Evolutionary conservation across 2,888 invertebrate species (phyloP), one percentile per base, ranked within the genome.

Genomic region (Hyposoter didymator): DNA sequence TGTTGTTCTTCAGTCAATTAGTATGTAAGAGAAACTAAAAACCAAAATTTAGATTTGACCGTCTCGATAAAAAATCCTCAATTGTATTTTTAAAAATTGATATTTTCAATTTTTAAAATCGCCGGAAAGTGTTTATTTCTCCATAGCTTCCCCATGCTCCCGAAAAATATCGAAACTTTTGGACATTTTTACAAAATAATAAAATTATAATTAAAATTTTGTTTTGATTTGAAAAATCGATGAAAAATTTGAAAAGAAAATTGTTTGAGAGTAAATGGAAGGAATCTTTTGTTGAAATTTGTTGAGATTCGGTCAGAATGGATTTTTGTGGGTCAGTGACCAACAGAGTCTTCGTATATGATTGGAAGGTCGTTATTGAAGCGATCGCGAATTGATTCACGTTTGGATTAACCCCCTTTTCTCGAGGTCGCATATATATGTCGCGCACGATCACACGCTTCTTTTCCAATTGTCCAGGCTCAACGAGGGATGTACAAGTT

Each of bases 401-500:
- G 55, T 73, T 67, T 28, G 67, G 32, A 73, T 81, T 22, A 73
- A 74, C 55, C 59, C 59, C 49, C 6, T 62, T 75, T 74, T 70
- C 62, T 45, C 62, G 14, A 12, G 12, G 39, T 19, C 32, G 12
- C 14, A 22, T 69, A 55, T 78, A 69, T 59, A 72, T 49, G 28
- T 39, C 7, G n/a, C 28, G 49, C 7, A 12, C 28, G 49, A 32
- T 35, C 49, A 49, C 59, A 47, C 85, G 66, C 64, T 85, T 85
- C 76, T 80, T 83, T 80, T 80, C 62, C 85, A 78, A 85, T 85
- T 80, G 85, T 85, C 79, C 59, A 79, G 80, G 67, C 73, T 76
- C 83, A 85, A 83, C 85, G 83, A 78, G 79, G 85, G 72, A 76
- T 80, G 85, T 83, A 76, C 75, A 85, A 85, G 85, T 85, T 85